Percentiles rank a stretch among this genome's conserved stretches.
phyloP scores from a whole-genome alignment of 1,140 invertebrate species.

The Listronotus oregonensis region DNA sequence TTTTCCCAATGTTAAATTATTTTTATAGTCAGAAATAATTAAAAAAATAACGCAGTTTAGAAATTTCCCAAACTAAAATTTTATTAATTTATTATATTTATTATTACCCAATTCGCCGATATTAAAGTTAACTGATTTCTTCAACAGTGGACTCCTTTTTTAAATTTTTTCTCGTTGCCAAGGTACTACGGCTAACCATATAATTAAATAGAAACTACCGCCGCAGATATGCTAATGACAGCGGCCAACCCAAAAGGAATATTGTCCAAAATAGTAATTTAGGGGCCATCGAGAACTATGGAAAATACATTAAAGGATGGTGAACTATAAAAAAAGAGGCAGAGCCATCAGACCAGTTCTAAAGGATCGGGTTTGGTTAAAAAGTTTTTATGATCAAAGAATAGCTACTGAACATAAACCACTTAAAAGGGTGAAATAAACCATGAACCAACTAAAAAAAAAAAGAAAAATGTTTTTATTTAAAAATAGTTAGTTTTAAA shows the following conservation, averaged over 20 bases:
- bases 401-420: conserved; percentile 86
- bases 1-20: too few species aligned
- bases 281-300: conserved; percentile 90
- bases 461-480: too few species aligned
- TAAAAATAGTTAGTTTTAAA: too few species aligned
- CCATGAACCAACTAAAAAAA: conserved; percentile 88
- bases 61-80: too few species aligned
- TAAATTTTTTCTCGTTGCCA: conserved; percentile 74
- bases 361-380: conserved; percentile 79
- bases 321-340: conserved; percentile 92
- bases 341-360: conserved; percentile 81
- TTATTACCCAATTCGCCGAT: conserved; percentile 68
- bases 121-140: conserved; percentile 66
- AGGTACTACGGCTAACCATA: conserved; percentile 83
- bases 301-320: conserved; percentile 93
- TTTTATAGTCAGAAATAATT: too few species aligned
- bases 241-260: conserved; percentile 87
- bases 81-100: not conserved
- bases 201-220: conserved; percentile 72
- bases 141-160: conserved; percentile 47
- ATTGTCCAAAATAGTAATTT: conserved; percentile 84
- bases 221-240: conserved; percentile 69
- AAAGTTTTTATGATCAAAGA: conserved; percentile 81
- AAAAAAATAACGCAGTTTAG: too few species aligned
- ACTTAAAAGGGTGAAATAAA: conserved; percentile 94